These are phyloP conservation scores for Lottia gigantea DNA, from an alignment of 2,888 invertebrate species.

Conservation along the genomic window DNA sequence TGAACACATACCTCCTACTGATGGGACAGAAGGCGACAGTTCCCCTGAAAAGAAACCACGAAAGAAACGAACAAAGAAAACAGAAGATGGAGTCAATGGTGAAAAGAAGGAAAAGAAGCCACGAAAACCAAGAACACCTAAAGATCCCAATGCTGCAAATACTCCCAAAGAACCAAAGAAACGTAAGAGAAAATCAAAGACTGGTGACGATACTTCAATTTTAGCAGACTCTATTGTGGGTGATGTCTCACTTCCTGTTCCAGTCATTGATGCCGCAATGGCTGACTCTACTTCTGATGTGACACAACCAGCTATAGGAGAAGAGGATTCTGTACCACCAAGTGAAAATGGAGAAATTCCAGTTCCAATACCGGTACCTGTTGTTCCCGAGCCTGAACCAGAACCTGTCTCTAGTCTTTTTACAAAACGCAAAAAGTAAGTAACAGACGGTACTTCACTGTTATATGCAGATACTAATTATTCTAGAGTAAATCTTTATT, in stretches of 20 bases:
- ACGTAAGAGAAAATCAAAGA: slow-evolving; percentile 39
- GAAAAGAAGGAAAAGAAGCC: slow-evolving; percentile 31
- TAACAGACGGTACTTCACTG: no score
- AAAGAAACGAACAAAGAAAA: slow-evolving; percentile 43
- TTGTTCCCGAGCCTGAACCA: slow-evolving; percentile 16
- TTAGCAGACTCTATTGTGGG: slow-evolving; percentile 1
- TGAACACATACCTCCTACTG: slow-evolving; percentile 44
- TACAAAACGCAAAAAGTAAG: slow-evolving; percentile 49
- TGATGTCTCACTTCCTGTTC: neutral
- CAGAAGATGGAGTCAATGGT: slow-evolving; percentile 24
- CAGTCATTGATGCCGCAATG: neutral
- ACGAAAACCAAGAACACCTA: slow-evolving; percentile 32
- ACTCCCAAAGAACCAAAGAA: slow-evolving; percentile 36
- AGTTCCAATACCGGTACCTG: neutral
- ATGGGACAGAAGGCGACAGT: slow-evolving; percentile 32
- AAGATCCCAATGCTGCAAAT: slow-evolving; percentile 28
- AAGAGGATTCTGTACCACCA: neutral
- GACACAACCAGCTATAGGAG: slow-evolving; percentile 12
- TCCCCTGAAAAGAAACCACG: slow-evolving; percentile 31
- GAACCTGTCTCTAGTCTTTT: slow-evolving; percentile 22
- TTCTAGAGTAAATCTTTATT: no score
- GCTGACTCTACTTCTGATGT: slow-evolving; percentile 16
- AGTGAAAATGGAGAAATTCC: slow-evolving; percentile 11
- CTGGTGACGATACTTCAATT: neutral
- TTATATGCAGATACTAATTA: no score